Conservation (phyloP, 2,888 invertebrate genomes). For the Panopea generosa region DNA sequence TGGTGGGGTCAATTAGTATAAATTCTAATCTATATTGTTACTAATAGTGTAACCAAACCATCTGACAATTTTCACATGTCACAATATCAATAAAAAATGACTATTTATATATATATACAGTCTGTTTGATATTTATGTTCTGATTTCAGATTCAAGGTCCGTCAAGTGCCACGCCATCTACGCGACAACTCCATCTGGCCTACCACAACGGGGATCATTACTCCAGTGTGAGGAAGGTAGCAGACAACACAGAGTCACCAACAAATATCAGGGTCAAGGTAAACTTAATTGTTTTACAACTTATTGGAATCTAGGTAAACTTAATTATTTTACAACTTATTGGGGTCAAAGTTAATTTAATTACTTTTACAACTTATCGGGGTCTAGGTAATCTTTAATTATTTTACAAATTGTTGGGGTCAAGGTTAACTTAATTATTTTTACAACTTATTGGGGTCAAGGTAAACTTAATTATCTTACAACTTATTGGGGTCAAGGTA, state of each 20-base stretch:
- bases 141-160: constrained; percentile 81
- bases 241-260: constrained; percentile 83
- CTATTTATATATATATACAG: no score
- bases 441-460: constrained; percentile 79
- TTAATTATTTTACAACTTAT: no score
- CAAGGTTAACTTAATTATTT: no score
- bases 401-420: neutral
- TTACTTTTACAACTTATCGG: no score
- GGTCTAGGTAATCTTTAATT: no score
- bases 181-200: constrained; percentile 85
- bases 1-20: no score
- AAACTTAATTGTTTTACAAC: constrained; percentile 7
- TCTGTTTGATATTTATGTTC: no score
- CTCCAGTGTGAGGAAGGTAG: constrained; percentile 84
- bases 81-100: no score
- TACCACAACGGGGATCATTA: constrained; percentile 86
- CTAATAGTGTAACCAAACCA: no score
- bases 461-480: constrained; percentile 51
- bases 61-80: no score
- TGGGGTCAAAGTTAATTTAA: no score
- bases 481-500: neutral
- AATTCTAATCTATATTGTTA: no score
- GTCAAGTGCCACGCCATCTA: constrained; percentile 54
- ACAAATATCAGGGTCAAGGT: constrained; percentile 81
- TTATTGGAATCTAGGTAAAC: neutral